Evolutionary conservation across 2,888 invertebrate genomes (phyloP), one percentile per base, ranked within the genome.

Genomic region (Caenorhabditis sp.): DNA sequence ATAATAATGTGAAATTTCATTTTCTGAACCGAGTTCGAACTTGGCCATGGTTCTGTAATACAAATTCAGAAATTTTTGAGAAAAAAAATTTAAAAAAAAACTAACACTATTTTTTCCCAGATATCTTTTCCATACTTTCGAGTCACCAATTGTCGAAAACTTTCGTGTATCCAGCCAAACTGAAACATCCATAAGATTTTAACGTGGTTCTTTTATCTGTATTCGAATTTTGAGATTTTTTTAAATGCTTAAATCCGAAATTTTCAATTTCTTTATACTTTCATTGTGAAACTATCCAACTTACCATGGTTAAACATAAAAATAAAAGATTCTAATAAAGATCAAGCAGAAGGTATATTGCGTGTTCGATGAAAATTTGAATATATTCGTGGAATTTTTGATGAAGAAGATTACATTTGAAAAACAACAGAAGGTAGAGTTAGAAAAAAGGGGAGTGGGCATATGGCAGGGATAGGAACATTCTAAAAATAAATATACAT

Each of bases 131-230:
- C 86, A 75, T 86, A 85, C 59, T 86, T 86, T 38, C 86, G 63
- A 7, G 79, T 80, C 49, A 86, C 83, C 20, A 86, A 69, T 57
- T 86, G 86, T 0, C 86, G 84, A 52, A 85, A 84, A 59, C 83
- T 82, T 65, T 85, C 86, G 70, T 86, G 86, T 63, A 86, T 82
- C 86, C 86, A 86, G 26, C 86, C 86, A 61, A 84, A 87, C 86
- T 86, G 70, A 59, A 84, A 70, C 49, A 38, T n/a, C n/a, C n/a
- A n/a, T n/a, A n/a, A n/a, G n/a, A n/a, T n/a, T n/a, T n/a, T n/a
- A n/a, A n/a, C n/a, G n/a, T n/a, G n/a, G n/a, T n/a, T n/a, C n/a
- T n/a, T n/a, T n/a, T n/a, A n/a, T n/a, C n/a, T n/a, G n/a, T n/a
- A n/a, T n/a, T n/a, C n/a, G n/a, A n/a, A n/a, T n/a, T n/a, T n/a